phyloP scores from a whole-genome alignment of 2,113 vertebrate genomes.

The Centropristis striata region DNA sequence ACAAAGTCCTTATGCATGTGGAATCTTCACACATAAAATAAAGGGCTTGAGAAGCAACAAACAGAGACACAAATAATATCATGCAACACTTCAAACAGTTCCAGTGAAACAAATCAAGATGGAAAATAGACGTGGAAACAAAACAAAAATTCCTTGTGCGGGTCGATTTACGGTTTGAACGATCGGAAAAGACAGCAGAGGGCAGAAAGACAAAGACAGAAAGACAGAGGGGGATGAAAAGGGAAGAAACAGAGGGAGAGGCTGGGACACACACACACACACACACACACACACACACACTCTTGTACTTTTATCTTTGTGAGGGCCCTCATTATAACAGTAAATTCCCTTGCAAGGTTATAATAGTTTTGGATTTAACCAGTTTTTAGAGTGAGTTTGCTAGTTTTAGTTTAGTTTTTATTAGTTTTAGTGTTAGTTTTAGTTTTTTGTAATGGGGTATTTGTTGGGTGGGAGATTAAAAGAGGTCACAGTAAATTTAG shows the following conservation, averaged over 20 bases:
- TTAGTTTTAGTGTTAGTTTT: too few relatives aligned
- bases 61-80: not conserved
- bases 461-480: too few relatives aligned
- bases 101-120: conserved; percentile 9
- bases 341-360: too few relatives aligned
- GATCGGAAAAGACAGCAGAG: conserved; percentile 51
- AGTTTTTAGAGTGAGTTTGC: too few relatives aligned
- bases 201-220: conserved; percentile 43
- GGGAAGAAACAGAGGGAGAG: conserved; percentile 24
- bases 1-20: not conserved
- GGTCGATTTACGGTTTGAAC: conserved; percentile 23
- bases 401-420: too few relatives aligned
- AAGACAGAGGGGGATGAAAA: conserved; percentile 37
- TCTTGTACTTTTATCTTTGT: too few relatives aligned
- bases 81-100: not conserved
- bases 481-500: too few relatives aligned
- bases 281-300: conserved; percentile 30
- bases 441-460: too few relatives aligned
- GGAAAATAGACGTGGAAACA: conserved; percentile 12
- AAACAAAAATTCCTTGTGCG: not conserved
- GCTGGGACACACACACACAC: conserved; percentile 41
- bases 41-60: not conserved
- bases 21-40: not conserved
- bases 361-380: too few relatives aligned
- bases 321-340: too few relatives aligned